Conservation (phyloP, 1,140 invertebrate species). For the Drosophila erecta region DNA sequence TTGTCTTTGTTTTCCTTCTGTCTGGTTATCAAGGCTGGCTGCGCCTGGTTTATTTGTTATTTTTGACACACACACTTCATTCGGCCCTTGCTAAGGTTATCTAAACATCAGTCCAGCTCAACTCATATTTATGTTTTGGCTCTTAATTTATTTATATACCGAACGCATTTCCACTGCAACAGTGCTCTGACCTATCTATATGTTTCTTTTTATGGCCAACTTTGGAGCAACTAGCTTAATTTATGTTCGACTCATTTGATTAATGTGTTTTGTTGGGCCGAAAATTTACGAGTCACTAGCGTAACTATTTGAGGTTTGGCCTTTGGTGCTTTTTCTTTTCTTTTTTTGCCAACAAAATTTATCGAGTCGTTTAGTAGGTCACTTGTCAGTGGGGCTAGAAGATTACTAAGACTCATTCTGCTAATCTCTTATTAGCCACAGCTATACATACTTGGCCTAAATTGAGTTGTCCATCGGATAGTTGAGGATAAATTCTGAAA, state of each 20-base stretch:
- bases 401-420: conserved; percentile 5
- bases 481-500: not conserved
- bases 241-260: conserved; percentile 73
- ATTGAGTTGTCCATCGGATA: conserved; percentile 6
- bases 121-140: conserved; percentile 46
- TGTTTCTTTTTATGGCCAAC: conserved; percentile 44
- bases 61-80: conserved; percentile 55
- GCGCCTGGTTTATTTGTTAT: conserved; percentile 29
- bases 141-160: conserved; percentile 56
- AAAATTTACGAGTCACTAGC: conserved; percentile 51
- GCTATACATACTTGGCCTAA: conserved; percentile 2
- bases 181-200: conserved; percentile 31
- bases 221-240: conserved; percentile 49
- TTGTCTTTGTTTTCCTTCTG: conserved; percentile 46
- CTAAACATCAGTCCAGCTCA: conserved; percentile 25
- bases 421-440: conserved; percentile 32
- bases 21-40: conserved; percentile 38
- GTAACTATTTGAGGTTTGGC: conserved; percentile 47
- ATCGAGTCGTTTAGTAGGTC: conserved; percentile 59
- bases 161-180: conserved; percentile 44
- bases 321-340: conserved; percentile 1
- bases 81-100: conserved; percentile 38
- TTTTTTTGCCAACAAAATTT: conserved; percentile 40
- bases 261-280: conserved; percentile 49
- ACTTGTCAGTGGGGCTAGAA: conserved; percentile 19